Percentiles rank a stretch among this genome's conserved stretches.
Evolutionary conservation across 2,113 vertebrate genomes (phyloP).

Genomic region (Oryzias curvinotus): DNA sequence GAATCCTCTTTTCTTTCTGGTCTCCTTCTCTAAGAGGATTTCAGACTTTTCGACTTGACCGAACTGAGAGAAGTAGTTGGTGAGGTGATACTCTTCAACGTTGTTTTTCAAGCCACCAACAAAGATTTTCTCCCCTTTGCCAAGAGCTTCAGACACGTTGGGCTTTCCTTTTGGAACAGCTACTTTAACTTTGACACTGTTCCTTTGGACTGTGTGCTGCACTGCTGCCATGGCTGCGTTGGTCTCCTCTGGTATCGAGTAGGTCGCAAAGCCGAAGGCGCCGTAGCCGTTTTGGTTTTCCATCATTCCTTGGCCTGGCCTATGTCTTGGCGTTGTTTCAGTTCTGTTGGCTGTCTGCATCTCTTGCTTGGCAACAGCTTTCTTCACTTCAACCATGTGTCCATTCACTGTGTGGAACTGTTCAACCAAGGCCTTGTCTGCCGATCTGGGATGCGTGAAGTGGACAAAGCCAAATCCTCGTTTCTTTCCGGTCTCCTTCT

Average conservation of each 20-base stretch:
- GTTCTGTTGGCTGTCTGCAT: constrained; percentile 73
- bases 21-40: no score
- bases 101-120: constrained; percentile 94
- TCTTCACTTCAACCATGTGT: no score
- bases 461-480: no score
- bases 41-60: no score
- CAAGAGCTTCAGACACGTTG: constrained; percentile 88
- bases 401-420: no score
- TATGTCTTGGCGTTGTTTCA: constrained; percentile 67
- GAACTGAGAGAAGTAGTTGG: no score
- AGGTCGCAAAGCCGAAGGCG: constrained; percentile 91
- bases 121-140: constrained; percentile 63
- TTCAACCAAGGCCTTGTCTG: no score
- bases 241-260: constrained; percentile 89
- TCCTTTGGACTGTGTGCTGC: constrained; percentile 91
- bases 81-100: no score
- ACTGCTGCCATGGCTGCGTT: constrained; percentile 90
- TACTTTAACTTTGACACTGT: constrained; percentile 91
- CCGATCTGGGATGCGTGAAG: no score
- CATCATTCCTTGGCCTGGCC: constrained; percentile 65
- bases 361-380: no score
- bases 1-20: no score
- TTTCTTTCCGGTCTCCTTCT: no score
- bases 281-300: constrained; percentile 75
- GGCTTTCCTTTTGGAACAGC: constrained; percentile 93